Percentiles rank a stretch among this genome's conserved stretches.
Conservation (phyloP, 2,888 invertebrate species). For the Strigamia transsilvanica region DNA sequence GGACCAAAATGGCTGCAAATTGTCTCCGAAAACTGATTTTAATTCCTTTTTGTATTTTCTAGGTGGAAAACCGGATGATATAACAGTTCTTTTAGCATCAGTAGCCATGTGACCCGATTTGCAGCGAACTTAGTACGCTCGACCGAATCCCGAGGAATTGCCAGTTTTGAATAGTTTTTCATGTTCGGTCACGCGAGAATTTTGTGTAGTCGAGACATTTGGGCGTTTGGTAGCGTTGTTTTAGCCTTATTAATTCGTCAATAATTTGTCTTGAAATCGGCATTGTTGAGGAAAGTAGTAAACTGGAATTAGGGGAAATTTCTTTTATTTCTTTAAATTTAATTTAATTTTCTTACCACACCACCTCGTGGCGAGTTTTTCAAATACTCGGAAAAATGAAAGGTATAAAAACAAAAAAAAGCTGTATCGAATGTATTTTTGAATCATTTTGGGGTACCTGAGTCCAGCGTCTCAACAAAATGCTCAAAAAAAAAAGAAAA, state of each 20-base stretch:
- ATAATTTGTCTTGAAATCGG: background rate
- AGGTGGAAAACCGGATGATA: constrained; percentile 99
- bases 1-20: too few relatives aligned
- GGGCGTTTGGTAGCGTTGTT: background rate
- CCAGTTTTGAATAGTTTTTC: background rate
- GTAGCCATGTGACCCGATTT: constrained; percentile 66
- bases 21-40: too few relatives aligned
- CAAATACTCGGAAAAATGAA: background rate
- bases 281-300: background rate
- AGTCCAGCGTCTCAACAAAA: background rate
- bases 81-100: constrained; percentile 94
- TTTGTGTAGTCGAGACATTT: background rate
- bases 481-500: background rate
- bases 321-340: background rate
- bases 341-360: too few relatives aligned
- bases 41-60: too few relatives aligned
- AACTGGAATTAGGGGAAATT: background rate
- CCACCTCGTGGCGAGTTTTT: background rate
- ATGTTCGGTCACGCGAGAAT: background rate
- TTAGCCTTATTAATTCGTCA: background rate
- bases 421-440: background rate
- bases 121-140: background rate
- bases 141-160: background rate
- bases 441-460: background rate
- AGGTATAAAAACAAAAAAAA: background rate